Evolutionary conservation across 2,888 invertebrate species (phyloP), one percentile per base, ranked within the genome.

Genomic region (Callimorpha dominula): DNA sequence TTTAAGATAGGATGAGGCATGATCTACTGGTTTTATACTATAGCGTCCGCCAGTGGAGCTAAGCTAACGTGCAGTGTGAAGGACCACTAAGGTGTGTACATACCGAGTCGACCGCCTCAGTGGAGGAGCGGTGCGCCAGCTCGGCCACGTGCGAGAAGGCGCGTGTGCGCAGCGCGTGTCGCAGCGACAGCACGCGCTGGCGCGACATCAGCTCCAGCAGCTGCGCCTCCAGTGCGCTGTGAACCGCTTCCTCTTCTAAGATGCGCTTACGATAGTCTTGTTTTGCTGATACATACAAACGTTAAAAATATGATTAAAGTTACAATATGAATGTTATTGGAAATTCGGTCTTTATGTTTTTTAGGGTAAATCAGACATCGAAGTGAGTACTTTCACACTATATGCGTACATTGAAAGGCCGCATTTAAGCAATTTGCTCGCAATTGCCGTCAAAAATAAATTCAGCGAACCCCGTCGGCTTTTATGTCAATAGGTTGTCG

Each of bases 81-180:
- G 1, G 14, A 42, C 31, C 31, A 2, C 7, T 11, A 8, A 4
- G n/a, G 42, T 0, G 43, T 4, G 46, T 31, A 71, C 64, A 15
- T 75, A 95, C 94, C 91, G 92, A 93, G 7, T 94, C 91, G 87
- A 94, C 88, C 4, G 91, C 90, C 12, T 95, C 94, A 1, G 79
- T 84, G n/a, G 94, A 94, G 54, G 92, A 94, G 1, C 95, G 84
- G 65, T 94, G 94, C 52, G 92, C 94, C 7, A 95, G 87, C 0
- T 89, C 90, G 0, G 91, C 91, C 20, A 92, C 89, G 79, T 90
- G 93, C 8, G 82, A 64, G 83, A 90, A 87, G 67, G 92, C 93
- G 63, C 91, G 89, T 71, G 91, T 81, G 50, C 91, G 90, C 80
- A 94, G 86, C 0, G 90, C 84, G 14, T 89, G 92, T 0, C 95